Percentiles rank a stretch among this genome's conserved stretches.
phyloP scores from a whole-genome alignment of 2,888 invertebrate species.

The Drosophila cracens region DNA sequence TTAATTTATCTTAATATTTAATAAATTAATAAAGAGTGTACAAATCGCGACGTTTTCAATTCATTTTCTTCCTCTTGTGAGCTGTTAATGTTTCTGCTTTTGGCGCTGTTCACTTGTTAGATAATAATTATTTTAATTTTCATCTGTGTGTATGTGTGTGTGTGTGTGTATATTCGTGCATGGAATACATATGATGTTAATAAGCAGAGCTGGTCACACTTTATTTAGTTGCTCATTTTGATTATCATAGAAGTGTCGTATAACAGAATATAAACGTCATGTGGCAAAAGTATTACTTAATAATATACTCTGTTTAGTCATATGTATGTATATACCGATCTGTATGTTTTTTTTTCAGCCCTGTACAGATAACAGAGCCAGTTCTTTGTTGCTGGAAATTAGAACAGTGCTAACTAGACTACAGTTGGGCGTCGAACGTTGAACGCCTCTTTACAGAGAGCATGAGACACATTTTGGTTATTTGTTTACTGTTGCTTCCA shows the following conservation, averaged over 20 bases:
- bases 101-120: conserved; percentile 30
- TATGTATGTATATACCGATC: background rate
- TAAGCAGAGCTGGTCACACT: conserved; percentile 25
- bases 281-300: conserved; percentile 39
- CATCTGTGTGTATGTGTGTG: background rate
- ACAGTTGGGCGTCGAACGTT: conserved; percentile 4
- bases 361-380: conserved; percentile 44
- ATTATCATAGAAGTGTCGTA: background rate
- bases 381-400: conserved; percentile 54
- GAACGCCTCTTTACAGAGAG: background rate
- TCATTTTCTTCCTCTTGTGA: conserved; percentile 24
- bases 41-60: background rate
- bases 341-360: background rate
- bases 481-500: background rate
- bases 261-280: conserved; percentile 31
- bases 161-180: conserved; percentile 8
- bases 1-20: background rate
- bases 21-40: conserved; percentile 1
- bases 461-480: background rate
- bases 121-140: conserved; percentile 45
- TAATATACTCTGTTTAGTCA: conserved; percentile 39
- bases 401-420: conserved; percentile 56
- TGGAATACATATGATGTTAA: conserved; percentile 13
- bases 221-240: conserved; percentile 9
- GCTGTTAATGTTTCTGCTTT: conserved; percentile 18